Evolutionary conservation across 2,888 invertebrate genomes (phyloP).

Genomic region (Aspidiotus destructor): DNA sequence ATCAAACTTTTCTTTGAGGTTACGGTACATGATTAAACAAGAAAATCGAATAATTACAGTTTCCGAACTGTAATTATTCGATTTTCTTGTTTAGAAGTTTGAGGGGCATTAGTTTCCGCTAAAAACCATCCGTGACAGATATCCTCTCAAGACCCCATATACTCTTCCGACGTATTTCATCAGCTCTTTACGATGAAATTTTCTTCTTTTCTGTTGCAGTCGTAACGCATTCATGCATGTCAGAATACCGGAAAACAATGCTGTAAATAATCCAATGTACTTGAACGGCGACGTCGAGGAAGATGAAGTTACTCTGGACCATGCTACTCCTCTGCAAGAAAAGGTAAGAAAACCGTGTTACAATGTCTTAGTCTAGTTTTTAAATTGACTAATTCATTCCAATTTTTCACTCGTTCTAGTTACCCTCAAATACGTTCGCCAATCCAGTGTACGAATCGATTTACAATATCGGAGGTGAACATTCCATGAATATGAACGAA

Average conservation of each 20-base stretch:
- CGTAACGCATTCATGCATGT: conserved; percentile 65
- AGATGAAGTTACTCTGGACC: conserved; percentile 49
- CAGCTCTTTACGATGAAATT: too few relatives aligned
- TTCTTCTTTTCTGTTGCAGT: conserved; percentile 41
- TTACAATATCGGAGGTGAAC: conserved; percentile 47
- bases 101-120: too few relatives aligned
- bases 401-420: conserved; percentile 32
- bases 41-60: too few relatives aligned
- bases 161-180: too few relatives aligned
- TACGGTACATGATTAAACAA: too few relatives aligned
- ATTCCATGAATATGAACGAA: conserved; percentile 43
- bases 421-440: conserved; percentile 63
- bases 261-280: conserved; percentile 79
- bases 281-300: conserved; percentile 61
- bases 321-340: conserved; percentile 34
- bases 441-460: conserved; percentile 80
- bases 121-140: too few relatives aligned
- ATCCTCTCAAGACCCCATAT: too few relatives aligned
- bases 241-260: conserved; percentile 71
- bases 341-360: conserved; percentile 20
- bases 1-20: too few relatives aligned
- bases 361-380: background rate
- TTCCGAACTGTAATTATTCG: too few relatives aligned
- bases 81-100: too few relatives aligned
- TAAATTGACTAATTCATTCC: too few relatives aligned